Evolutionary conservation across 2,113 vertebrate genomes (phyloP).

Genomic region (Pao palembangensis): DNA sequence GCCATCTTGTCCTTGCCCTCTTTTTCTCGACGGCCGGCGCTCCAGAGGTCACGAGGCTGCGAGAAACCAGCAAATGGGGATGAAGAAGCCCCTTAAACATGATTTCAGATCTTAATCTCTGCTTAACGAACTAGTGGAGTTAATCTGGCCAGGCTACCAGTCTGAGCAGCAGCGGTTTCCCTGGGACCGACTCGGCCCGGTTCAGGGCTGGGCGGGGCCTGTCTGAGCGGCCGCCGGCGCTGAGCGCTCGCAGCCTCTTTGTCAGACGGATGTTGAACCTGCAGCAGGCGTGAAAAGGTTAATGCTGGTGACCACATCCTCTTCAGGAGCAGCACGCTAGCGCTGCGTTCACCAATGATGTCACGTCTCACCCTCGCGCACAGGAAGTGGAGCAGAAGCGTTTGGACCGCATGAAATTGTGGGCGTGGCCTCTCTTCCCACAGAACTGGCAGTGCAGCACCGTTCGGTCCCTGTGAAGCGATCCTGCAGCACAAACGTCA

Average conservation of each 20-base stretch:
- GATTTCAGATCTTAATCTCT: too few relatives aligned
- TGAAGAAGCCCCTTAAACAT: too few relatives aligned
- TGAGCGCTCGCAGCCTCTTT: conserved; percentile 68
- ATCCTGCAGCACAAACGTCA: conserved; percentile 55
- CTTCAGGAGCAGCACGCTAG: too few relatives aligned
- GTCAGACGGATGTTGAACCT: conserved; percentile 71
- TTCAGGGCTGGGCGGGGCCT: conserved; percentile 53
- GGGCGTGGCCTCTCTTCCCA: conserved; percentile 89
- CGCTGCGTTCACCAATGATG: too few relatives aligned
- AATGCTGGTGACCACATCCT: too few relatives aligned
- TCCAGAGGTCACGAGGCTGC: conserved; percentile 69
- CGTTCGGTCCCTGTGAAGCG: conserved; percentile 79
- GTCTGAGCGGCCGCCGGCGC: conserved; percentile 54
- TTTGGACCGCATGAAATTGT: conserved; percentile 91
- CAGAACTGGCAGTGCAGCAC: conserved; percentile 96
- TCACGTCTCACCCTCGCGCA: conserved; percentile 83
- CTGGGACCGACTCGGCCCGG: conserved; percentile 64
- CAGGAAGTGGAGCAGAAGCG: conserved; percentile 96
- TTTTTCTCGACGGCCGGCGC: conserved; percentile 76
- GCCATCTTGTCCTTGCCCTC: conserved; percentile 71
- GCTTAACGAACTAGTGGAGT: too few relatives aligned
- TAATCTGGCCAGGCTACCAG: too few relatives aligned
- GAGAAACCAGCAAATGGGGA: not conserved
- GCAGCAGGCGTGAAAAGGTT: not conserved
- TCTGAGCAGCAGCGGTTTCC: conserved; percentile 67